Evolutionary conservation across 2,888 invertebrate species (phyloP), one percentile per base, ranked within the genome.

Genomic region (Drosophila neoperkinsi): DNA sequence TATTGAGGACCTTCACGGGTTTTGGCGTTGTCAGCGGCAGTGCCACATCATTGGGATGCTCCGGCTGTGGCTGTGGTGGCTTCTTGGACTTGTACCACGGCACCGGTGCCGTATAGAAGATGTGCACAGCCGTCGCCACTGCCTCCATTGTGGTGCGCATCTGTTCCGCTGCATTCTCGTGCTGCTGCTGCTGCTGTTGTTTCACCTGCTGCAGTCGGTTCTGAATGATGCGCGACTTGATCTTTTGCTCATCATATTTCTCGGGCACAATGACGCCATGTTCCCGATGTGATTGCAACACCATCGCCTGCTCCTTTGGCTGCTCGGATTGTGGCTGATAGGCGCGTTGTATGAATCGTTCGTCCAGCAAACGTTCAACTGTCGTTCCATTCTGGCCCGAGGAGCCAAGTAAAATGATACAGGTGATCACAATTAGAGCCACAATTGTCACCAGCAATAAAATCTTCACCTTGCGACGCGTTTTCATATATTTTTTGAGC

Each of bases 401-500:
- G 0, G 88, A 82, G 71, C 93, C 92, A 3, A 93, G 71, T 52
- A 93, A 74, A 56, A 93, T 89, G 36, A 93, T 82, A 74, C 79
- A 79, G 6, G 92, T 92, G 63, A 92, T 88, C 67, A 92, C 83
- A 71, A 93, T 91, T 13, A 93, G 73, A 6, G 81, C 90, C 38
- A 93, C 85, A 69, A 92, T 90, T 58, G 91, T 90, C 55, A 92
- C 79, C 49, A 93, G 81, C 52, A 93, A 70, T 52, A 93, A 84
- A 38, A 93, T 91, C 70, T 92, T 92, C 61, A 92, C 84, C 87
- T 93, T 93, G 79, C 92, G 90, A 49, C 93, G 92, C 84, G 91
- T 93, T 91, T 93, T 93, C 56, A 93, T 90, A 85, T 92, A 93
- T 82, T 93, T 93, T 76, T 91, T 92, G n/a, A 93, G 77, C 83